Conservation (phyloP, 2,797 vertebrate genomes). For the Trichosurus vulpecula region DNA sequence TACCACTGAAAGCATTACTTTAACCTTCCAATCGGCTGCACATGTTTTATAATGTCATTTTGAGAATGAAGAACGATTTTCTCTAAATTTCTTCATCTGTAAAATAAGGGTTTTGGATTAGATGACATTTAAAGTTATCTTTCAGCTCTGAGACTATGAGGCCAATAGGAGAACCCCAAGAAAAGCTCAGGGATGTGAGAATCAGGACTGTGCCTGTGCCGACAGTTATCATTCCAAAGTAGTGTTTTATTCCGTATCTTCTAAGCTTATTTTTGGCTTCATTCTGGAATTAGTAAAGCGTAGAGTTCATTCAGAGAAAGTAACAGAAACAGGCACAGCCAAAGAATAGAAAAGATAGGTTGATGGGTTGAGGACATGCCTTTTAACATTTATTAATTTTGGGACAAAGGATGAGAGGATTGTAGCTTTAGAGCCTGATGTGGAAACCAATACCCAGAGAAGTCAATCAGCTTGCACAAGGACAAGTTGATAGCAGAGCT, state of each 20-base stretch:
- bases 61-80: constrained; percentile 42
- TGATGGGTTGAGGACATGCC: constrained; percentile 52
- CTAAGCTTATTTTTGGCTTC: constrained; percentile 60
- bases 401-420: background rate
- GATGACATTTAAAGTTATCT: constrained; percentile 32
- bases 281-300: constrained; percentile 58
- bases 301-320: constrained; percentile 65
- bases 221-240: constrained; percentile 41
- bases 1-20: constrained; percentile 35
- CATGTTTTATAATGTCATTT: constrained; percentile 36
- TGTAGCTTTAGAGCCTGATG: background rate
- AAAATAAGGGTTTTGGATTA: constrained; percentile 22
- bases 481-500: background rate
- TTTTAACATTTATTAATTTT: background rate
- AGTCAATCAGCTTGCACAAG: background rate
- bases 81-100: constrained; percentile 38
- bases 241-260: constrained; percentile 53
- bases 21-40: constrained; percentile 51
- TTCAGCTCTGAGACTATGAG: constrained; percentile 34
- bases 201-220: constrained; percentile 6
- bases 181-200: background rate
- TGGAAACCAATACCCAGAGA: background rate
- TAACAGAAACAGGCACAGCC: constrained; percentile 58
- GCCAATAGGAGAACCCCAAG: background rate
- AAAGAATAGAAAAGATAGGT: constrained; percentile 45